Evolutionary conservation across 1,140 invertebrate genomes (phyloP), one percentile per base, ranked within the genome.

Genomic region (Drosophila simulans): DNA sequence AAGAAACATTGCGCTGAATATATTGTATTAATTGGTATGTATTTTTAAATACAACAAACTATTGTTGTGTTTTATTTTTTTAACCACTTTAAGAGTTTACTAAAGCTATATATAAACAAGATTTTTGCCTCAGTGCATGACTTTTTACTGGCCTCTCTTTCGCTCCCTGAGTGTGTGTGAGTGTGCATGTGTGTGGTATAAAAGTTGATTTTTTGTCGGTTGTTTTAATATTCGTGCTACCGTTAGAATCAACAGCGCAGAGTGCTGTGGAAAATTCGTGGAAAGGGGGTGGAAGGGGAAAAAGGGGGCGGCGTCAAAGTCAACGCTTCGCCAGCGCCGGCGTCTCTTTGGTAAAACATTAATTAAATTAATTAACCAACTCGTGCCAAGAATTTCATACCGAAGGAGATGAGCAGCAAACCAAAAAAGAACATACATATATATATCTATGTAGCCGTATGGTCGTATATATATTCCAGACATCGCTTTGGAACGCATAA

Each of bases 361-460:
- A 89, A 89, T 89, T 89, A 89, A 89, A 89, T 89, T 89, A 89
- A 89, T 89, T 89, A 89, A 84, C 60, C 77, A 88, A 89, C 84
- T 89, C 84, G 84, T 88, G 84, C 84, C 80, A 89, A 89, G 84
- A 71, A 84, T 80, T 71, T 83, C 52, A 64, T 76, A 63, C 55
- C 55, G 20, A 42, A 59, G 40, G 55, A 48, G 57, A 65, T 48
- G 43, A 40, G 59, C 48, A 76, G 34, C 25, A 52, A 72, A 46
- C 66, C 46, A 53, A 72, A 62, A 56, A 77, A 69, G 52, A 68
- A 37, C 15, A 35, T 10, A 17, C 17, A 17, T 1, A 17, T 17
- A 17, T 17, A 17, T 17, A 15, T 49, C 31, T 40, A 40, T 31
- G 31, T 43, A 22, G 1, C 4, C n/a, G 17, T 15, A 45, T 11